Percentiles rank a stretch among this genome's conserved stretches.
These are phyloP conservation scores for Spialia ferax DNA, from an alignment of 2,888 invertebrate species.

Conservation along the genomic window DNA sequence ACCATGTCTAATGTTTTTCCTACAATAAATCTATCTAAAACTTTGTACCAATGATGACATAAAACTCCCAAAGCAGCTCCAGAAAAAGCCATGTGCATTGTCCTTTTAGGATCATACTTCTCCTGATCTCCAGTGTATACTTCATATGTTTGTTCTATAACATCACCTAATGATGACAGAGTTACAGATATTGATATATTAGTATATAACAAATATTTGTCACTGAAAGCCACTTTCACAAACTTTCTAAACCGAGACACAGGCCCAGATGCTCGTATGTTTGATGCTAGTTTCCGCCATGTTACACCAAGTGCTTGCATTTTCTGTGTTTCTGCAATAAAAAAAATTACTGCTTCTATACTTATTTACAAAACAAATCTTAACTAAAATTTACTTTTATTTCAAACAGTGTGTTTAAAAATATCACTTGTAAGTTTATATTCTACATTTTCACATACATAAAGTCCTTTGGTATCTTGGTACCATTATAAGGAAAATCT, in stretches of 20 bases:
- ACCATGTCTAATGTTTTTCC: slow-evolving; percentile 90
- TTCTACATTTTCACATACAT: background rate
- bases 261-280: slow-evolving; percentile 55
- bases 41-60: slow-evolving; percentile 96
- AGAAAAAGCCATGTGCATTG: slow-evolving; percentile 92
- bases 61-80: slow-evolving; percentile 93
- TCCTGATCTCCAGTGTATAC: slow-evolving; percentile 87
- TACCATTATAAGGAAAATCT: background rate
- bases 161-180: slow-evolving; percentile 93
- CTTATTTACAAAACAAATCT: too few species aligned
- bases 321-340: slow-evolving; percentile 43
- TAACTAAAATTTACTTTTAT: background rate
- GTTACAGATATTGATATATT: slow-evolving; percentile 93
- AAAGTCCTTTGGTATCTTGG: background rate
- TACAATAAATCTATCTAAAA: slow-evolving; percentile 91
- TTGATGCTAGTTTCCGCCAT: slow-evolving; percentile 67
- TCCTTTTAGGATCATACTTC: slow-evolving; percentile 88
- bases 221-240: slow-evolving; percentile 85
- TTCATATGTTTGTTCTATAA: slow-evolving; percentile 94
- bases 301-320: slow-evolving; percentile 68
- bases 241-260: slow-evolving; percentile 57
- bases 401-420: background rate
- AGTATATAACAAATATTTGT: slow-evolving; percentile 92
- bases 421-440: background rate
- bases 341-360: too few species aligned